phyloP scores from a whole-genome alignment of 2,888 invertebrate species.

The Tolmerus cingulatus region DNA sequence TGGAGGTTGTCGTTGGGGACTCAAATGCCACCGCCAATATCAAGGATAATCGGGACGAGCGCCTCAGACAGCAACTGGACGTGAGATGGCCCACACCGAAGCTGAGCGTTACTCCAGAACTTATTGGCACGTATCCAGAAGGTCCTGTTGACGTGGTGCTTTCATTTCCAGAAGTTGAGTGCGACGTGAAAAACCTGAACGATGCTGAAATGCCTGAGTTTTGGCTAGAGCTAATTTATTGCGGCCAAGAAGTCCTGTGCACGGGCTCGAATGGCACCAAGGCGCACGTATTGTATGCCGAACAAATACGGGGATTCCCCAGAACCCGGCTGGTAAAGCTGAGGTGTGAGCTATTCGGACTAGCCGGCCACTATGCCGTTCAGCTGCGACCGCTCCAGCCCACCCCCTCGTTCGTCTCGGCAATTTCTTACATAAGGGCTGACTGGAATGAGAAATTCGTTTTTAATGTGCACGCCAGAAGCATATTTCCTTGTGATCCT shows the following conservation, averaged over 20 bases:
- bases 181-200: conserved; percentile 61
- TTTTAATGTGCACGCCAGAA: conserved; percentile 83
- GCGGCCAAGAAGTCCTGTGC: conserved; percentile 79
- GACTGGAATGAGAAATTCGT: conserved; percentile 87
- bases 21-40: conserved; percentile 45
- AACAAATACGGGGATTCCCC: conserved; percentile 78
- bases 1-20: conserved; percentile 61
- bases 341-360: conserved; percentile 81
- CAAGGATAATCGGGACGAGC: conserved; percentile 55
- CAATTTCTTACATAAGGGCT: conserved; percentile 64
- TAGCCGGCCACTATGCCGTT: conserved; percentile 83
- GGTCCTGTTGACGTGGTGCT: conserved; percentile 76
- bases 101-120: conserved; percentile 76
- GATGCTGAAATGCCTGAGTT: conserved; percentile 71
- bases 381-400: conserved; percentile 74
- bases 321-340: conserved; percentile 74
- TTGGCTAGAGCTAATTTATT: conserved; percentile 81
- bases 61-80: conserved; percentile 68
- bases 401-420: conserved; percentile 68
- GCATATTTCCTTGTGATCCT: conserved; percentile 83
- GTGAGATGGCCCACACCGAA: conserved; percentile 83
- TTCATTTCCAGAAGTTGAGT: conserved; percentile 78
- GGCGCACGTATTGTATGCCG: conserved; percentile 76
- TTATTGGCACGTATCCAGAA: conserved; percentile 82
- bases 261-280: conserved; percentile 66